Conservation (phyloP, 92 coral and sea anemone genomes). For the Palythoa heliodiscus region DNA sequence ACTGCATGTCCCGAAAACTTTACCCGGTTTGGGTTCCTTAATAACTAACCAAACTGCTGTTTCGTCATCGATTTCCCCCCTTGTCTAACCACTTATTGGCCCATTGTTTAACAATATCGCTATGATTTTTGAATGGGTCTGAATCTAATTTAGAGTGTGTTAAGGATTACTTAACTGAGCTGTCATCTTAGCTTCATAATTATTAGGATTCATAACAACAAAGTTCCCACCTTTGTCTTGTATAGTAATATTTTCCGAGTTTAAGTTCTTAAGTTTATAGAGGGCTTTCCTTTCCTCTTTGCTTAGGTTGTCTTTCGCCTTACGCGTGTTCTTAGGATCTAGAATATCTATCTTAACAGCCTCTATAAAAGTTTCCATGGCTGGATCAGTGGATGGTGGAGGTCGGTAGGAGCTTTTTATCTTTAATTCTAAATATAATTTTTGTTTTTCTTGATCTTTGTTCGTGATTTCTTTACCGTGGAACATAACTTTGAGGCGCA, state of each 20-base stretch:
- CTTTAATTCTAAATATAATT: too few relatives aligned
- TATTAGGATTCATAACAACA: slow-evolving; percentile 29
- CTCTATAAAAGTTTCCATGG: too few relatives aligned
- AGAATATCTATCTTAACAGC: too few relatives aligned
- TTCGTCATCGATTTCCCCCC: slow-evolving; percentile 1
- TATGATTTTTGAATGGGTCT: slow-evolving; percentile 18
- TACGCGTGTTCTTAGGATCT: slow-evolving; percentile 45
- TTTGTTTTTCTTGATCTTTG: too few relatives aligned
- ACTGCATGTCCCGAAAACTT: slow-evolving; percentile 29
- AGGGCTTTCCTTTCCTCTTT: background rate
- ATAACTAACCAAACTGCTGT: background rate
- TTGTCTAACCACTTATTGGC: slow-evolving; percentile 28
- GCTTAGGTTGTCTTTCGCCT: slow-evolving; percentile 51
- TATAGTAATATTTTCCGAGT: background rate
- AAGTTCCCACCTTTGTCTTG: slow-evolving; percentile 53
- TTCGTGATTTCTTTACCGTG: too few relatives aligned
- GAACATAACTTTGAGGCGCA: too few relatives aligned
- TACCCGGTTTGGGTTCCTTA: slow-evolving; percentile 27
- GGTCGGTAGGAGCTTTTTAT: too few relatives aligned
- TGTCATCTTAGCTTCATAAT: slow-evolving; percentile 44
- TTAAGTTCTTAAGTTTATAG: background rate
- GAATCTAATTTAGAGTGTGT: slow-evolving; percentile 14
- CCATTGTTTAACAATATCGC: background rate
- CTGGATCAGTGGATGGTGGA: too few relatives aligned
- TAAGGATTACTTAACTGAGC: slow-evolving; percentile 43